Base-by-base conservation (phyloP, 2,113 vertebrate species). In the Phrynosoma platyrhinos region DNA sequence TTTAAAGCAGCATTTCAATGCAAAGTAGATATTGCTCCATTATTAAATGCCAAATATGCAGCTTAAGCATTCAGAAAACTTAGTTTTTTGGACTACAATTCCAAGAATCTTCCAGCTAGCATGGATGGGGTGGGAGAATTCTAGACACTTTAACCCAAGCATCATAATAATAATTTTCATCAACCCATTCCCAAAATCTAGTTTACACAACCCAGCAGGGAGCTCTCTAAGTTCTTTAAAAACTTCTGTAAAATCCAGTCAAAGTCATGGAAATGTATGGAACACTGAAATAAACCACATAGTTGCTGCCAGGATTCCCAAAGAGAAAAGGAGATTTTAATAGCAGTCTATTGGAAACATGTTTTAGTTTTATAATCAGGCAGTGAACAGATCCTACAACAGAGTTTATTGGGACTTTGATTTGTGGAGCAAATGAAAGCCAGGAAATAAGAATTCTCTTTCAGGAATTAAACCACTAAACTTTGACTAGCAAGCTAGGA, bases 1-100 rank as follows among this genome's bases (percentile, higher is more conserved):
- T 25, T 93, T 66, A 91, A 94, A 87, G 83, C 85, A 66, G 90
- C 77, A 90, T 85, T 42, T 13, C 64, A 90, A 9, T 71, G 55
- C 47, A 90, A 93, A 82, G 79, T 27, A 13, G 32, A 21, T 88
- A 71, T 86, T 85, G 74, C 30, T 12, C 40, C 32, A 47, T 42
- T 4, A 80, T 69, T 47, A 82, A 42, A 40, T 86, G 21, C 25
- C 89, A 87, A 83, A 18, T 8, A 77, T 23, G 86, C 0, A 2
- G 16, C 21, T 69, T 53, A 82, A 53, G n/a, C 18, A 83, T 64
- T 42, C 91, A 47, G 16, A 40, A 10, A 53, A 78, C 13, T 16
- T 69, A 88, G 32, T 4, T 69, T 18, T 18, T 18, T 18, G 58
- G 4, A 62, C 58, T 62, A 62, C 58, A 18, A 62, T 2, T 62